phyloP scores from a whole-genome alignment of 2,797 vertebrate genomes.

The Scomberomorus guttatus region DNA sequence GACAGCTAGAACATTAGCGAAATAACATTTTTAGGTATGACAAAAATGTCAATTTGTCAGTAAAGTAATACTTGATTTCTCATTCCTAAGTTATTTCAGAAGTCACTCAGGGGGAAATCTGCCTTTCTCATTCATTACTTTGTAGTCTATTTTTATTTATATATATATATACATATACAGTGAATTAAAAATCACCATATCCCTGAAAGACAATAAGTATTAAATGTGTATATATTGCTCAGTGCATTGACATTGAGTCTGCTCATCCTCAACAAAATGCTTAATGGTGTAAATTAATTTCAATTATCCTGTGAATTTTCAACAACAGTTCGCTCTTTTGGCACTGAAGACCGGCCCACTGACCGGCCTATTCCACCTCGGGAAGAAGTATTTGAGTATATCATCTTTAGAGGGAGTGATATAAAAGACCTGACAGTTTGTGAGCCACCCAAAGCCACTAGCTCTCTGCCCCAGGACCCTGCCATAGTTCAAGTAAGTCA shows the following conservation, averaged over 20 bases:
- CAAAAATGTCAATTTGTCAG: no score
- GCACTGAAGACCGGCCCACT: conserved; percentile 96
- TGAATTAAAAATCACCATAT: neutral
- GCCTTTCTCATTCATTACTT: no score
- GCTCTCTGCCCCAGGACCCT: conserved; percentile 95
- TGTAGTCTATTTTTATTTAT: no score
- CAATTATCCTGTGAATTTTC: conserved; percentile 1
- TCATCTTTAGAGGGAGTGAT: conserved; percentile 97
- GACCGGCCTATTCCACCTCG: conserved; percentile 97
- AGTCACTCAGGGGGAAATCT: no score
- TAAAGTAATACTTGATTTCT: no score
- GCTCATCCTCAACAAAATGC: neutral
- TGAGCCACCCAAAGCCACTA: conserved; percentile 96
- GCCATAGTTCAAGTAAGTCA: conserved; percentile 95
- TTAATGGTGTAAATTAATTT: neutral
- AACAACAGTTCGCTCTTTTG: conserved; percentile 94
- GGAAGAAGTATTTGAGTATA: conserved; percentile 98
- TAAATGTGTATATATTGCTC: neutral
- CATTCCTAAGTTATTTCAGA: no score
- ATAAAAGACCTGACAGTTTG: conserved; percentile 99
- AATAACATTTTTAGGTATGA: no score
- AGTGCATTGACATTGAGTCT: neutral
- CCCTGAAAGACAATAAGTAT: rapidly evolving
- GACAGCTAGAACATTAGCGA: no score
- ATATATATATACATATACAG: no score